Conservation (phyloP, 1,140 invertebrate genomes). For the Trichonephila inaurata region DNA sequence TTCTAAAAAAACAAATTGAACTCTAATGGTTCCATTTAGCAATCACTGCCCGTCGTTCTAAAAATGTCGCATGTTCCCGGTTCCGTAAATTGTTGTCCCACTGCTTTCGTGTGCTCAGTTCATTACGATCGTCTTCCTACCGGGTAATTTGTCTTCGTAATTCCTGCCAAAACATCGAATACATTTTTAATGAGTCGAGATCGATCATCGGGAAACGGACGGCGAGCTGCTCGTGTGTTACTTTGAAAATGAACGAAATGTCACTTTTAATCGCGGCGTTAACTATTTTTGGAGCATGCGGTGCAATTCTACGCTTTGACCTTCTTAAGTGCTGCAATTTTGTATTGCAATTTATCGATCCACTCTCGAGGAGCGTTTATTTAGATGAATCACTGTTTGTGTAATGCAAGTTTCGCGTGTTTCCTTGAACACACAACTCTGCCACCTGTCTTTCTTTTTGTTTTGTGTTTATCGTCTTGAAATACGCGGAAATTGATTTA, state of each 20-base stretch:
- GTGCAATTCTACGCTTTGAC: too few relatives aligned
- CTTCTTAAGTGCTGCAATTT: too few relatives aligned
- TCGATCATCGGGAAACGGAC: background rate
- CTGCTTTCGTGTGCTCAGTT: background rate
- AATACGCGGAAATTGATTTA: too few relatives aligned
- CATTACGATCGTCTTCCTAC: background rate
- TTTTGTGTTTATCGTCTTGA: too few relatives aligned
- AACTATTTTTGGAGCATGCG: background rate
- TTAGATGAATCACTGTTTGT: too few relatives aligned
- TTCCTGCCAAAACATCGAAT: background rate
- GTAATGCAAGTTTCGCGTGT: too few relatives aligned
- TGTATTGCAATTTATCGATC: too few relatives aligned
- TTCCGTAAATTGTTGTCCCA: background rate
- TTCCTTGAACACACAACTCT: too few relatives aligned
- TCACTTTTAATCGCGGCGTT: background rate
- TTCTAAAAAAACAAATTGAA: background rate
- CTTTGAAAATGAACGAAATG: background rate
- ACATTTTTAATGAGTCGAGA: background rate
- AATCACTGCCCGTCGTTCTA: background rate
- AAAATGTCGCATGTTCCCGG: too few relatives aligned
- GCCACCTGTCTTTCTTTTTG: too few relatives aligned
- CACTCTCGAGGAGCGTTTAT: too few relatives aligned
- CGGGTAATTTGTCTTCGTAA: constrained; percentile 2
- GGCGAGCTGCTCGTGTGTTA: background rate
- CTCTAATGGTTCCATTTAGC: background rate